Evolutionary conservation across 2,888 invertebrate genomes (phyloP), one percentile per base, ranked within the genome.

Genomic region (Phragmatobia fuliginosa): DNA sequence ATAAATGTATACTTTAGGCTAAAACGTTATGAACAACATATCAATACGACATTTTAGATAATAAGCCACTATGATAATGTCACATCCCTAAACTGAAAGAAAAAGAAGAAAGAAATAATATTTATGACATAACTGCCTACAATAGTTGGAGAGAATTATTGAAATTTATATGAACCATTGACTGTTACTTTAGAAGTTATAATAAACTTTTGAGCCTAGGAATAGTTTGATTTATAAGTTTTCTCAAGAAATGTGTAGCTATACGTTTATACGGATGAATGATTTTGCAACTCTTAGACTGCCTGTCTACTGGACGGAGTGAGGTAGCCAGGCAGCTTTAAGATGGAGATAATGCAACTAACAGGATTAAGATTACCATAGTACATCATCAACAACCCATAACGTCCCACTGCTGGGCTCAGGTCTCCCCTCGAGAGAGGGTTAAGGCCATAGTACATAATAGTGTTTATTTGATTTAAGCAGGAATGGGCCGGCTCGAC

Each of bases 41-140:
- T 49, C 2, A 2, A n/a, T 2, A 49, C n/a, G 21, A 10, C 21
- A 2, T 49, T 49, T 10, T 10, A 8, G 45, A 11, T 25, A 52
- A 25, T 52, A 52, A 1, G 11, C 14, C 33, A 16, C 11, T 45
- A 32, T 52, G 36, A 31, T 38, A 16, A 41, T 18, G 59, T 49
- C 8, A 59, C 45, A 68, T 31, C 59, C 59, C 64, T 60, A 49
- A 58, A 45, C 7, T 38, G n/a, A 45, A 45, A 33, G 6, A 32
- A n/a, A 45, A 36, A 59, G 58, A 36, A 41, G 52, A 31, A 21
- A 49, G 21, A 59, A 49, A 10, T 18, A 45, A 63, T 66, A 59
- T 67, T 63, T 52, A 63, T 62, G 60, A 41, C 41, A 52, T 28
- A 62, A 70, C 31, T 64, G n/a, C 36, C n/a, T 63, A 63, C 67